These are phyloP conservation scores for Lamprologus ornatipinnis DNA, from an alignment of 2,113 vertebrate species.

Conservation along the genomic window DNA sequence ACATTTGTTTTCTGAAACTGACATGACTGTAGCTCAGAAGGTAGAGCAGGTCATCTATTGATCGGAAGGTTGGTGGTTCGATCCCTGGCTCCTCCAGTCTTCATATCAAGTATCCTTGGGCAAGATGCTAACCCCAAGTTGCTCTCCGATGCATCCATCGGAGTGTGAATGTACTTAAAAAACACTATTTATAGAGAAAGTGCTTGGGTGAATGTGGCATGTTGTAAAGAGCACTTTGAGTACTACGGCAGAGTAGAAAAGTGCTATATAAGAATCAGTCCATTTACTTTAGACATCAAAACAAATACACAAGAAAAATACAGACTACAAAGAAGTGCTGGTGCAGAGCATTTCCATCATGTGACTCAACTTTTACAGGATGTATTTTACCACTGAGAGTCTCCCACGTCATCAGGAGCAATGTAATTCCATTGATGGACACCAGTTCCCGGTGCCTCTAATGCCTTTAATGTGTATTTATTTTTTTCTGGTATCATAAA, in stretches of 20 bases:
- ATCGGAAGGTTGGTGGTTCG: rapidly evolving
- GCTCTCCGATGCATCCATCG: not conserved
- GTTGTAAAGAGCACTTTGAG: not conserved
- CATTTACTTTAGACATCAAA: not conserved
- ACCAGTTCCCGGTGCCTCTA: not conserved
- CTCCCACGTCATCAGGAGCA: not conserved
- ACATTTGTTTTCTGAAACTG: not conserved
- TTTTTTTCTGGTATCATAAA: not conserved
- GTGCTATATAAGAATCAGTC: not conserved
- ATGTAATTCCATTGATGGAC: not conserved
- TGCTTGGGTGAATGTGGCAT: not conserved
- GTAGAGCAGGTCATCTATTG: not conserved
- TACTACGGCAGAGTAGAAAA: not conserved
- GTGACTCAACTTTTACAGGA: not conserved
- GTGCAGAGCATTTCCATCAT: not conserved
- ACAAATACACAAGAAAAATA: not conserved
- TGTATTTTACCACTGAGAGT: not conserved
- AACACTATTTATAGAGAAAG: not conserved
- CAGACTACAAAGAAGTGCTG: not conserved
- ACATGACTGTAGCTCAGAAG: not conserved
- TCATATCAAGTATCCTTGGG: not conserved
- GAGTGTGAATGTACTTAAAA: not conserved
- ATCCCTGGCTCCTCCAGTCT: not conserved
- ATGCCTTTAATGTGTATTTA: not conserved
- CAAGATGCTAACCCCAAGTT: not conserved